Percentiles rank a stretch among this genome's conserved stretches.
phyloP scores from a whole-genome alignment of 2,113 vertebrate genomes.

The Uria aalge region DNA sequence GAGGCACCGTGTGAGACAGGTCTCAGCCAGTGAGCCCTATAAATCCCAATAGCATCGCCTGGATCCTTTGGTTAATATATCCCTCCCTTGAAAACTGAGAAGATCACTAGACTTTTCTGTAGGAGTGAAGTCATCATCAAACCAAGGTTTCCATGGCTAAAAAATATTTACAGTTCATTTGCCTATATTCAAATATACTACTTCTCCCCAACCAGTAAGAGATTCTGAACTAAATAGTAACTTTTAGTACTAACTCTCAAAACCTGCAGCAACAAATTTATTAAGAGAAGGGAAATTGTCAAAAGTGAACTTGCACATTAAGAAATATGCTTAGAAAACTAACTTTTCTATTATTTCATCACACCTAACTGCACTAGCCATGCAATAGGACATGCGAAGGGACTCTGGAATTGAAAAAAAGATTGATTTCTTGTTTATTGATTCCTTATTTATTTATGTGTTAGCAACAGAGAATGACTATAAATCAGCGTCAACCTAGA shows the following conservation, averaged over 20 bases:
- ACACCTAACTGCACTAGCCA: neutral
- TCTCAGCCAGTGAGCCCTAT: neutral
- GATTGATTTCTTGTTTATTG: neutral
- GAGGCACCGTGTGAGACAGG: neutral
- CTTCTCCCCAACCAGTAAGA: neutral
- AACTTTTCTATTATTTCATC: neutral
- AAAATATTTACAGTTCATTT: constrained; percentile 10
- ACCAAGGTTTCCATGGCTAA: neutral
- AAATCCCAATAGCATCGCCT: neutral
- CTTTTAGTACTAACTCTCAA: neutral
- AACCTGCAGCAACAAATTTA: neutral
- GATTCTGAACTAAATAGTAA: neutral
- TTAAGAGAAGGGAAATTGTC: neutral
- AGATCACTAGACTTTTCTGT: neutral
- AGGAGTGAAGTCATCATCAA: neutral
- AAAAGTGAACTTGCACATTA: neutral
- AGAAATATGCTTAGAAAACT: neutral
- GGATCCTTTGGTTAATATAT: neutral
- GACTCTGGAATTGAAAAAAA: neutral
- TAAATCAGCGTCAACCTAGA: neutral
- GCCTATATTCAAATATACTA: neutral
- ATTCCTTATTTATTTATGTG: neutral
- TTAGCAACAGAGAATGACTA: neutral
- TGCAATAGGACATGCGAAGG: neutral
- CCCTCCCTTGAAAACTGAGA: neutral